Conservation (phyloP, 2,113 vertebrate genomes). For the Argyrosomus japonicus region DNA sequence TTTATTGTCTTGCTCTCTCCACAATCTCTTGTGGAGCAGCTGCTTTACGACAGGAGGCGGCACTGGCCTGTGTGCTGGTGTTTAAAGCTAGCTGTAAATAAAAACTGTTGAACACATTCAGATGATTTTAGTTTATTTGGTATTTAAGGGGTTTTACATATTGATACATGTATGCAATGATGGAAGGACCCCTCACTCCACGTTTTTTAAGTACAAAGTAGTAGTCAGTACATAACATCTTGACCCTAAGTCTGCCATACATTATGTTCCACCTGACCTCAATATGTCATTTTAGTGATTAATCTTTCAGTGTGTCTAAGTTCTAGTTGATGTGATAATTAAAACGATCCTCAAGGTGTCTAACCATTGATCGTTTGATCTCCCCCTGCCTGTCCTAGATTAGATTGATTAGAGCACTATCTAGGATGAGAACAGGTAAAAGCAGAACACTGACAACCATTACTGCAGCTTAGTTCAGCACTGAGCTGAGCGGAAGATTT, state of each 20-base stretch:
- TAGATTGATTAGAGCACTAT: slow-evolving; percentile 51
- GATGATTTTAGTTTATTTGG: not conserved
- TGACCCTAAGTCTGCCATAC: not conserved
- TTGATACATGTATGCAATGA: not conserved
- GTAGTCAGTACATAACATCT: not conserved
- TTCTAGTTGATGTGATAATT: slow-evolving; percentile 50
- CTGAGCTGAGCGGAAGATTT: slow-evolving; percentile 1
- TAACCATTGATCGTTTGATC: slow-evolving; percentile 51
- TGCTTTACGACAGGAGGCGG: slow-evolving; percentile 20
- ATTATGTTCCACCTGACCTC: slow-evolving; percentile 2
- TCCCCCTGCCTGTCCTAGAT: slow-evolving; percentile 30
- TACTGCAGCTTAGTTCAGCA: slow-evolving; percentile 10
- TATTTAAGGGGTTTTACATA: not conserved
- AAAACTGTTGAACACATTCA: not conserved
- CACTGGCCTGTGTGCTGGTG: not conserved
- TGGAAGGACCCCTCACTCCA: not conserved
- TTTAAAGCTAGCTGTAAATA: not conserved
- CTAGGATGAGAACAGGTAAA: slow-evolving; percentile 36
- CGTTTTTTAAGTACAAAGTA: not conserved
- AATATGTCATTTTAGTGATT: not conserved
- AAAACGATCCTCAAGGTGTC: slow-evolving; percentile 48
- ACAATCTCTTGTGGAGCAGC: slow-evolving; percentile 29
- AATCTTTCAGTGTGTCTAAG: not conserved
- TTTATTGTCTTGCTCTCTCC: slow-evolving; percentile 53
- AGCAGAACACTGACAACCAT: slow-evolving; percentile 1